Evolutionary conservation across 2,113 vertebrate species (phyloP).

Genomic region (Felis catus): DNA sequence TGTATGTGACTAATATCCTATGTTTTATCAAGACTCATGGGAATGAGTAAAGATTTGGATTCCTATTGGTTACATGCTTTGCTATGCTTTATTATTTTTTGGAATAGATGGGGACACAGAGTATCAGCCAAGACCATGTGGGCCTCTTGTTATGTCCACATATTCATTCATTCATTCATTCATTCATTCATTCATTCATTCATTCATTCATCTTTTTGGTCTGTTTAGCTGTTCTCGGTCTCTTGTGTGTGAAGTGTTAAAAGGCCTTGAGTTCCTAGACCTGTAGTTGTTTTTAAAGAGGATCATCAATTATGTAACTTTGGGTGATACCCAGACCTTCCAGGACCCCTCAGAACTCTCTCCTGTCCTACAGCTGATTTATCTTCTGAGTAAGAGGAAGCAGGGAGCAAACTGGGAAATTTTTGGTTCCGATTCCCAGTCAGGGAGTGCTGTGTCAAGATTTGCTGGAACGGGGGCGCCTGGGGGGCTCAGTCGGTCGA

Average conservation of each 20-base stretch:
- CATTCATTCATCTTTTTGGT: neutral
- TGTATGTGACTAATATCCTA: neutral
- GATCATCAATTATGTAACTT: neutral
- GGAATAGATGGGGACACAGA: neutral
- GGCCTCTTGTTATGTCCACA: neutral
- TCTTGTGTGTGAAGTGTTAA: neutral
- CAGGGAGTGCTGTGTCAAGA: constrained; percentile 81
- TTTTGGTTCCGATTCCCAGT: constrained; percentile 8
- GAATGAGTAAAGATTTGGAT: neutral
- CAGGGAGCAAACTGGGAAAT: constrained; percentile 47
- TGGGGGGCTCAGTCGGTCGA: too few relatives aligned
- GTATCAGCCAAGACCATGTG: neutral
- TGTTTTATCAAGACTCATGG: neutral
- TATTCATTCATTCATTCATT: neutral
- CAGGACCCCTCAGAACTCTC: fast-evolving
- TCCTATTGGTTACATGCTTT: neutral
- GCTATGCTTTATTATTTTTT: neutral
- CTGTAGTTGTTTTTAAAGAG: neutral
- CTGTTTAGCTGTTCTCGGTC: neutral
- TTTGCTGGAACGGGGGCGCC: constrained; percentile 74
- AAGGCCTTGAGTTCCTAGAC: neutral
- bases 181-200: neutral
- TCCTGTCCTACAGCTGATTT: constrained; percentile 80
- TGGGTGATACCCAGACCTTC: neutral
- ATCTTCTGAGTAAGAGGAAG: constrained; percentile 87